Percentiles rank a stretch among this genome's conserved stretches.
Evolutionary conservation across 2,888 invertebrate species (phyloP).

Genomic region (Magallana nippona): DNA sequence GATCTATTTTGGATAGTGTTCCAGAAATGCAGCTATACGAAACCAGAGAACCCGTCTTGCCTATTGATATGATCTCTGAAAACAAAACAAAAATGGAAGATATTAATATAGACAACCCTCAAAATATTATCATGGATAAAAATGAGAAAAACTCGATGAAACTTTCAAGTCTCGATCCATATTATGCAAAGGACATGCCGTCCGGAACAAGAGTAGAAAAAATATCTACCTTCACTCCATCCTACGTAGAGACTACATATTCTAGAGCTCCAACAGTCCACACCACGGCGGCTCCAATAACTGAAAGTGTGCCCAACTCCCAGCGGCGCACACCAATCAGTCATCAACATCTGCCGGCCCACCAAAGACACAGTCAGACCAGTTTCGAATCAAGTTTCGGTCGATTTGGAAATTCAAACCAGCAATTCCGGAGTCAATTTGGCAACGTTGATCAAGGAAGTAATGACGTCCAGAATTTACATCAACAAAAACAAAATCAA

Average conservation of each 20-base stretch:
- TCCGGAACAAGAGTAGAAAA: slow-evolving; percentile 11
- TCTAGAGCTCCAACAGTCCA: not conserved
- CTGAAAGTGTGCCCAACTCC: not conserved
- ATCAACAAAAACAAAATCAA: not conserved
- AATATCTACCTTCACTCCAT: not conserved
- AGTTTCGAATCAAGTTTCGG: not conserved
- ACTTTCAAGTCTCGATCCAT: slow-evolving; percentile 1
- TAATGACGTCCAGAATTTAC: not conserved
- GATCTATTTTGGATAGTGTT: not conserved
- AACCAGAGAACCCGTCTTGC: slow-evolving; percentile 1
- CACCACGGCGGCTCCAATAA: not conserved
- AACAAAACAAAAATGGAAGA: slow-evolving; percentile 5
- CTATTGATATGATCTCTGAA: slow-evolving; percentile 4
- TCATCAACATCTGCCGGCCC: not conserved
- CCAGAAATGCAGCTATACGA: slow-evolving; percentile 1
- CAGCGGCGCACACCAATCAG: too few relatives aligned
- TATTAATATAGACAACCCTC: not conserved
- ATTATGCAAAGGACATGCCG: slow-evolving; percentile 1
- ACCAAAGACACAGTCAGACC: not conserved
- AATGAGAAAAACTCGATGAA: not conserved
- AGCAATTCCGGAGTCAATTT: not conserved
- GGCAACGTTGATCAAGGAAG: too few relatives aligned
- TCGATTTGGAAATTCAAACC: not conserved
- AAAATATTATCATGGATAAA: slow-evolving; percentile 4
- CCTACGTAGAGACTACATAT: not conserved